Evolutionary conservation across 2,797 vertebrate species (phyloP), one percentile per base, ranked within the genome.

Genomic region (Propithecus perrieri): DNA sequence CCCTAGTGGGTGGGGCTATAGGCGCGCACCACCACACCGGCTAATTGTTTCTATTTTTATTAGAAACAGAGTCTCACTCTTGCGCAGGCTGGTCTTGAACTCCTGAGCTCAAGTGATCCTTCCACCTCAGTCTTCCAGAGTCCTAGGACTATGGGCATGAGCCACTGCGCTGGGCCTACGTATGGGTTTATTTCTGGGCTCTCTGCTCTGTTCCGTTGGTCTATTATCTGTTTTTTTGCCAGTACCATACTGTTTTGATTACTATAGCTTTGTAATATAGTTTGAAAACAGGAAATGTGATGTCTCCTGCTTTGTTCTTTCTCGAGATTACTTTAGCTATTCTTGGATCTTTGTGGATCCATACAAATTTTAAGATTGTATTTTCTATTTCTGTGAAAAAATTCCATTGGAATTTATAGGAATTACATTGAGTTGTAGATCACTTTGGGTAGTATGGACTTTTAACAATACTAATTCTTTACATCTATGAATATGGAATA

Each of bases 21-120:
- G 53, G 53, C 2, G 2, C 0, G 7, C 53, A 55, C 7, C 20
- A 55, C 53, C 53, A 9, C 7, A 22, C 20, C 7, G 0, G 20
- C 20, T 55, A 55, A 22, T 55, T 22, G 22, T 55, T 55, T 55
- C 53, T 22, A 22, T 55, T 55, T 55, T 22, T 55, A 22, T 20
- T 22, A 55, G 53, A 55, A 20, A 55, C 7, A 1, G 20, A 22
- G 20, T 55, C 53, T 55, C 20, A 22, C 53, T 55, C 20, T 55
- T 55, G 20, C 7, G 22, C 53, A 55, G 7, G 20, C 53, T 55
- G 7, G 53, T 55, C 53, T 55, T 6, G 7, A 20, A 55, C 53
- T 55, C 53, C 53, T 55, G 53, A 22, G 20, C 7, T 22, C 20
- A 55, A 55, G 53, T 55, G 22, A 4, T 24, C 22, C 55, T 57